Conservation (phyloP, 1,140 invertebrate genomes). For the Lordiphosa stackelbergi region DNA sequence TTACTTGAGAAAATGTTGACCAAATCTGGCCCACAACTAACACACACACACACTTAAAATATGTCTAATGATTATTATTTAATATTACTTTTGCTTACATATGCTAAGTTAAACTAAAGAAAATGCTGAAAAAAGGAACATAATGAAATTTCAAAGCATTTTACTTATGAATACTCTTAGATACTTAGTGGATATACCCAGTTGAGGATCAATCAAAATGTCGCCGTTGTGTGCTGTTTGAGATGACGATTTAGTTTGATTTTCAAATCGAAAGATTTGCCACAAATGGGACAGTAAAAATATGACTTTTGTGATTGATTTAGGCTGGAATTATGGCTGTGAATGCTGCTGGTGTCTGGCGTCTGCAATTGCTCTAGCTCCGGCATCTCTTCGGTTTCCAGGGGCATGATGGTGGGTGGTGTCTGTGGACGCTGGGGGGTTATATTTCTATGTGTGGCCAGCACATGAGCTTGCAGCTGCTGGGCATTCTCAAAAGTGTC, state of each 20-base stretch:
- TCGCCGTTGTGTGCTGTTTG: slow-evolving; percentile 26
- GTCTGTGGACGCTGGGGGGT: neutral
- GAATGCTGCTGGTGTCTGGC: neutral
- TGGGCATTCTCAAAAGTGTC: slow-evolving; percentile 27
- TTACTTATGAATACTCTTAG: too few relatives aligned
- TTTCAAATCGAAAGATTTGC: slow-evolving; percentile 50
- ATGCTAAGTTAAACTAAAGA: too few relatives aligned
- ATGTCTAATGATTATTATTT: too few relatives aligned
- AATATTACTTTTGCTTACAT: too few relatives aligned
- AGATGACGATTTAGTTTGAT: slow-evolving; percentile 67
- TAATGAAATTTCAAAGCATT: too few relatives aligned
- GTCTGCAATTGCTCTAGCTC: neutral
- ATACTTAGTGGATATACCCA: too few relatives aligned
- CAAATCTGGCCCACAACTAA: too few relatives aligned
- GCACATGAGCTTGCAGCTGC: slow-evolving; percentile 39
- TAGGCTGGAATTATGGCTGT: neutral
- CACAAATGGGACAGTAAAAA: slow-evolving; percentile 47
- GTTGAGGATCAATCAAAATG: neutral
- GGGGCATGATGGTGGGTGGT: neutral
- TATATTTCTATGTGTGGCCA: slow-evolving; percentile 22
- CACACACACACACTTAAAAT: too few relatives aligned
- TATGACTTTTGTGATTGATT: neutral
- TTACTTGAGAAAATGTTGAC: too few relatives aligned
- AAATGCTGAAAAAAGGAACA: too few relatives aligned
- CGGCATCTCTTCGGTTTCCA: neutral